Percentiles rank a stretch among this genome's conserved stretches.
Conservation (phyloP, 2,113 vertebrate genomes). For the Crotophaga sulcirostris region DNA sequence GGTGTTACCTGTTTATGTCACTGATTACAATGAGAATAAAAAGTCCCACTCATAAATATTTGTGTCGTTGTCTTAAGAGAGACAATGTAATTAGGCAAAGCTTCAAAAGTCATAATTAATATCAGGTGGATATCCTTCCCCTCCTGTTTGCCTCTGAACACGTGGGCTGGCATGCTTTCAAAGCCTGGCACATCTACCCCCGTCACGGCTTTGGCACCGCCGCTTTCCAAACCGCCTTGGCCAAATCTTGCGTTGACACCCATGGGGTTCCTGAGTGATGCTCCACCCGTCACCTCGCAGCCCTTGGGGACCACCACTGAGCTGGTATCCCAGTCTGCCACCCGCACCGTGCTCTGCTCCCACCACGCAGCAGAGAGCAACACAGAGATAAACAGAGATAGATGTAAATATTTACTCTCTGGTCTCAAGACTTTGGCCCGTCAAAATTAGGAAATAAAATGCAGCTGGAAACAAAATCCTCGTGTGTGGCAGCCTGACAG, state of each 20-base stretch:
- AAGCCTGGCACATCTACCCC: neutral
- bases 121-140: neutral
- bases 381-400: neutral
- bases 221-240: neutral
- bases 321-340: neutral
- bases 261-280: accelerated
- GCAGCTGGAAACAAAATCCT: neutral
- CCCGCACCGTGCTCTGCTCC: neutral
- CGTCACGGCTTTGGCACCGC: accelerated
- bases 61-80: conserved; percentile 51
- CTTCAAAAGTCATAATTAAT: conserved; percentile 65
- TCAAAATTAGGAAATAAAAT: conserved; percentile 8
- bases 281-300: neutral
- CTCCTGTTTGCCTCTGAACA: neutral
- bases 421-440: neutral
- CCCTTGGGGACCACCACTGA: accelerated
- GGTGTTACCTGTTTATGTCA: conserved; percentile 66
- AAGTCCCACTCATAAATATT: conserved; percentile 68
- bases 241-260: neutral
- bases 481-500: neutral
- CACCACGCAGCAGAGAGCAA: accelerated
- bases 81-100: conserved; percentile 64
- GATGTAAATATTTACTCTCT: neutral
- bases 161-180: neutral
- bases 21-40: conserved; percentile 64